Evolutionary conservation across 2,113 vertebrate species (phyloP).

Genomic region (Lepus americanus): DNA sequence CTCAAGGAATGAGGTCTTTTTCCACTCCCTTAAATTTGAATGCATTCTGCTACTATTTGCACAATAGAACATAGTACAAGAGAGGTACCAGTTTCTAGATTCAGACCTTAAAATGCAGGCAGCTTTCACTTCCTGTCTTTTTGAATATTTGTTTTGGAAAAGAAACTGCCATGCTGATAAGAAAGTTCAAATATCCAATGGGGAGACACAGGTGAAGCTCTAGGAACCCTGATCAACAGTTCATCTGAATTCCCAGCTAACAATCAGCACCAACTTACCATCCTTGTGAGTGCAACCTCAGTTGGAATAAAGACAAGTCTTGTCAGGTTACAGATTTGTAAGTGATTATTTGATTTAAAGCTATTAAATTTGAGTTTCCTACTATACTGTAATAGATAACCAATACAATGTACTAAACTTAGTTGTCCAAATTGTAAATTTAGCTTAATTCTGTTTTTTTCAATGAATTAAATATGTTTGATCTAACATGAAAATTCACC

Average conservation of each 20-base stretch:
- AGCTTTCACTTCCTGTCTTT: background rate
- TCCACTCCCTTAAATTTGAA: background rate
- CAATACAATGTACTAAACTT: background rate
- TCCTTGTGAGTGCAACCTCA: background rate
- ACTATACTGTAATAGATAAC: background rate
- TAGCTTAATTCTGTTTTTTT: constrained; percentile 12
- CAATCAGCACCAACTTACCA: background rate
- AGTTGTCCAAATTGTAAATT: background rate
- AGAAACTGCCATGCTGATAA: background rate
- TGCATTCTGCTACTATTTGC: background rate
- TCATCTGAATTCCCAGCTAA: background rate
- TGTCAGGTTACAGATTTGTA: background rate
- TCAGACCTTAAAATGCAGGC: background rate
- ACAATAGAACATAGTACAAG: background rate
- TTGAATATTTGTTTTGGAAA: background rate
- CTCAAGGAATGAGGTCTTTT: background rate
- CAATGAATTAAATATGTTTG: constrained; percentile 33
- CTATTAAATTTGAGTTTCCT: background rate
- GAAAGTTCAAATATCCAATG: background rate
- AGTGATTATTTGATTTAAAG: background rate
- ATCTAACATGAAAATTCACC: background rate
- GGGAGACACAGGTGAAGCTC: background rate
- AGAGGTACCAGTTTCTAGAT: background rate
- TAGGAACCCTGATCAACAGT: background rate
- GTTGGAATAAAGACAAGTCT: background rate